Conservation (phyloP, 2,888 invertebrate species). For the Habroteleia sp. region DNA sequence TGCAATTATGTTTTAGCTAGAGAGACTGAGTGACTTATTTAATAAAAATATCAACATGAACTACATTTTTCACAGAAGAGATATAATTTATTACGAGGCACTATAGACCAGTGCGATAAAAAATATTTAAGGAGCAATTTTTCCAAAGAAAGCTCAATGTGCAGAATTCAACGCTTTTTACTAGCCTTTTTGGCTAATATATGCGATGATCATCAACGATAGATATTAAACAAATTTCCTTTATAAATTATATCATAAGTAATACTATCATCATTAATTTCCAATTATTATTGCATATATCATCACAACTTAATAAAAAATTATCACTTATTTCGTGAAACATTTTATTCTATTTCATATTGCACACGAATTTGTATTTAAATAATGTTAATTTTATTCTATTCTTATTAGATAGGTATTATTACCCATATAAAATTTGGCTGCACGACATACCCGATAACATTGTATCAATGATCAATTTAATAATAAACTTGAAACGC, state of each 20-base stretch:
- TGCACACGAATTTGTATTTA: slow-evolving; percentile 77
- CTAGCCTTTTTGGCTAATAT: slow-evolving; percentile 50
- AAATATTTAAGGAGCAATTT: slow-evolving; percentile 47
- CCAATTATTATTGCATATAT: slow-evolving; percentile 58
- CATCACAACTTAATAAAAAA: slow-evolving; percentile 49
- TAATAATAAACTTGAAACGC: slow-evolving; percentile 81
- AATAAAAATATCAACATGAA: slow-evolving; percentile 51
- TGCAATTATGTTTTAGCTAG: no score
- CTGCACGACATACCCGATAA: slow-evolving; percentile 80
- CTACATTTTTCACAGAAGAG: slow-evolving; percentile 57
- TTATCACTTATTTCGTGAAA: slow-evolving; percentile 60
- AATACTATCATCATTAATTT: slow-evolving; percentile 38
- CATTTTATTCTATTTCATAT: slow-evolving; percentile 70
- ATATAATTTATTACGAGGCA: slow-evolving; percentile 47
- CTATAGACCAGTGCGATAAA: slow-evolving; percentile 53
- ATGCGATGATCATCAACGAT: slow-evolving; percentile 56
- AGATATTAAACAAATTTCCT: slow-evolving; percentile 36
- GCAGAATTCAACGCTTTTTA: slow-evolving; percentile 61
- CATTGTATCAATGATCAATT: slow-evolving; percentile 80
- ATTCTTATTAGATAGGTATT: slow-evolving; percentile 78
- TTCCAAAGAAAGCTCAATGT: slow-evolving; percentile 61
- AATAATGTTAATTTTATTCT: slow-evolving; percentile 78
- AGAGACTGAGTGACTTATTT: no score
- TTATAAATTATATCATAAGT: slow-evolving; percentile 39
- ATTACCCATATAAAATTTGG: slow-evolving; percentile 78